Conservation (phyloP, 2,113 vertebrate species). For the Capreolus pygargus region DNA sequence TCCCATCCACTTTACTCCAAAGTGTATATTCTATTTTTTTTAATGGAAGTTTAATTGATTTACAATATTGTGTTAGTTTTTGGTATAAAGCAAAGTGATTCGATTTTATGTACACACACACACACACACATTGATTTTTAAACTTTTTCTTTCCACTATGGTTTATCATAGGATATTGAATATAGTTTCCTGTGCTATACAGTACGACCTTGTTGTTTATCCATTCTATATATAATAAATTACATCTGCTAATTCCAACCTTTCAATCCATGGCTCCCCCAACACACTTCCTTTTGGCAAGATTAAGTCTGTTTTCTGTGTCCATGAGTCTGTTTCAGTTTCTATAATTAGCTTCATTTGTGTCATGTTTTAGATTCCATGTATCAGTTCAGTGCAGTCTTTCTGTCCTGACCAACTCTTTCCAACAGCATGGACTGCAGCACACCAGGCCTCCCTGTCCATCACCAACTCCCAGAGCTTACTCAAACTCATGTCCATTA, state of each 20-base stretch:
- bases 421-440: background rate
- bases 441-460: background rate
- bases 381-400: background rate
- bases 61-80: background rate
- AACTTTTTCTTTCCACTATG: background rate
- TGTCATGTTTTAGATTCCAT: background rate
- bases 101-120: background rate
- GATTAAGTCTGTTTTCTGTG: background rate
- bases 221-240: background rate
- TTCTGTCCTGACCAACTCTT: accelerated
- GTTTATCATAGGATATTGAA: background rate
- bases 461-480: background rate
- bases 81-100: background rate
- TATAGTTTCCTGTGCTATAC: background rate
- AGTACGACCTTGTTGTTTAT: background rate
- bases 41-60: background rate
- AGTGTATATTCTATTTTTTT: background rate
- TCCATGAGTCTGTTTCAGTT: background rate
- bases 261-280: background rate
- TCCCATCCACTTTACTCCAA: background rate
- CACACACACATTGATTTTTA: background rate
- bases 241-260: background rate
- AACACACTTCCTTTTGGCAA: background rate
- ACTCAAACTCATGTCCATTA: background rate
- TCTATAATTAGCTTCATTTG: background rate